Evolutionary conservation across 30 jellyfish, hydroid and myxozoan species (phyloP).

Genomic region (Aurelia coerulea): DNA sequence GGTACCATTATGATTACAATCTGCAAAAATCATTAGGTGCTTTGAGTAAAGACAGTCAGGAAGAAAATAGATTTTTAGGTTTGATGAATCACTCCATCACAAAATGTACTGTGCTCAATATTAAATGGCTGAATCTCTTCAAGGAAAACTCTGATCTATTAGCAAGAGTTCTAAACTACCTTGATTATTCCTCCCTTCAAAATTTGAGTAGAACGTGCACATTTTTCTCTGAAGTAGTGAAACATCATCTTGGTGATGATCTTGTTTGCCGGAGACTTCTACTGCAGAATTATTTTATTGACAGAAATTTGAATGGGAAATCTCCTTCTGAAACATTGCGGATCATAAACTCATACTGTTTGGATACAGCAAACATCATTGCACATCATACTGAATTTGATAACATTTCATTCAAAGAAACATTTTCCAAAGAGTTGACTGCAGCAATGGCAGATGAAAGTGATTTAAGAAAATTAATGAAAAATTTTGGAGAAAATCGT

Average conservation of each 20-base stretch:
- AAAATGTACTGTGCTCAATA: not conserved
- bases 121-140: not conserved
- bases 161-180: too few relatives aligned
- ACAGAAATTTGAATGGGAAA: conserved; percentile 19
- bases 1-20: conserved; percentile 5
- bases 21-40: conserved; percentile 3
- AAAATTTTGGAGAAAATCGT: conserved; percentile 13
- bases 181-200: too few relatives aligned
- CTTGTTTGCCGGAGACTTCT: conserved; percentile 8
- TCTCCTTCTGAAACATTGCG: not conserved
- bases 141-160: not conserved
- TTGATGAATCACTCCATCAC: not conserved
- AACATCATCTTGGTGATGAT: not conserved
- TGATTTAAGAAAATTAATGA: too few relatives aligned
- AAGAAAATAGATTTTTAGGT: not conserved
- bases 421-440: too few relatives aligned
- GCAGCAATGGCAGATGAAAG: too few relatives aligned
- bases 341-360: too few relatives aligned
- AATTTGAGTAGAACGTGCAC: too few relatives aligned
- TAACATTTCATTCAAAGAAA: too few relatives aligned
- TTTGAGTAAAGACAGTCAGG: not conserved
- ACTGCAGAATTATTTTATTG: not conserved
- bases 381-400: too few relatives aligned
- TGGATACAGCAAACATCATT: too few relatives aligned
- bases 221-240: too few relatives aligned